Base-by-base conservation (phyloP, 1,140 invertebrate species). In the Calliopsis andreniformis region DNA sequence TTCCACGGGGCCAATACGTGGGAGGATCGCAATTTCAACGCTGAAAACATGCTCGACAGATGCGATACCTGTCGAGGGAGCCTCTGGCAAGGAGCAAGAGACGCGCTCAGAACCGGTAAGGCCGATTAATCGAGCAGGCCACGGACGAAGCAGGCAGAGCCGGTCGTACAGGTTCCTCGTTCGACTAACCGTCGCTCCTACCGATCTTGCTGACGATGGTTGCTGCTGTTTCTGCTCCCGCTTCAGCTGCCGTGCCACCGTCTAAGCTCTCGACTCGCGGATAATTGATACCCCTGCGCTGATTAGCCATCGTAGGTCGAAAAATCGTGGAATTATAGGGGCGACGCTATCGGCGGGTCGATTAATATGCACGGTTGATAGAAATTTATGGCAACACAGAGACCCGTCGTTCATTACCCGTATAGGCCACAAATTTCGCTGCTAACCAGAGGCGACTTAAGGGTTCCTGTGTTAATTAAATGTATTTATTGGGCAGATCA, bases 151-250 rank as follows among this genome's bases (percentile, higher is more conserved):
- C 77, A 62, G 45, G 45, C 64, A 80, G 82, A 87, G 86, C 87
- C 86, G 85, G 86, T 87, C 81, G 73, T 81, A 70, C 86, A 86
- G 87, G 83, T 87, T 85, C 82, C 76, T 71, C 70, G 62, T 18
- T n/a, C 49, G 18, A 8, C n/a, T 7, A 51, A 56, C 20, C 68
- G 6, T 12, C 12, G 35, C 32, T 64, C 35, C 70, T 30, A 51
- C 53, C 71, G 71, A 76, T 79, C 61, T 56, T n/a, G 28, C 35
- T 25, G 63, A 67, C 35, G 49, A 58, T 8, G 56, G 58, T 82
- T 61, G 61, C 80, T 81, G 79, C 78, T 49, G 80, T 82, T 82
- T 61, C 59, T 66, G 72, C 77, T 39, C 42, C 76, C 45, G 73
- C 25, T 30, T 20, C 47, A 23, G 53, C 47, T 16, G 25, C 51